phyloP scores from a whole-genome alignment of 1,140 invertebrate genomes.

The Drosophila auraria region DNA sequence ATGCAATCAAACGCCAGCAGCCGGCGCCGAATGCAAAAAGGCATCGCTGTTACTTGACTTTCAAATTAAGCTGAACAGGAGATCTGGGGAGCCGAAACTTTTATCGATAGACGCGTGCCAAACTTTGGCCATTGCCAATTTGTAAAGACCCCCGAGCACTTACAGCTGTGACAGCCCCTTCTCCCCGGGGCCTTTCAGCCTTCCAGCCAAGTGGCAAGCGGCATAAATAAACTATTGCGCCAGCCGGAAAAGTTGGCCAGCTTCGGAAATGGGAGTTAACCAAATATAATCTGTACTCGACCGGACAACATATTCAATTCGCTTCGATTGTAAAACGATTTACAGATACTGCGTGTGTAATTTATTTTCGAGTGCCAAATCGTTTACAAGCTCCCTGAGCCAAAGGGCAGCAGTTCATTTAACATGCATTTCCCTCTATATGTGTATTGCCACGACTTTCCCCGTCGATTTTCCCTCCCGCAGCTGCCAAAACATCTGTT shows the following conservation, averaged over 20 bases:
- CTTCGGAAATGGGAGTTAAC: conserved; percentile 36
- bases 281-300: conserved; percentile 56
- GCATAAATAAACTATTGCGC: conserved; percentile 45
- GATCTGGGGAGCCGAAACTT: conserved; percentile 28
- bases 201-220: background rate
- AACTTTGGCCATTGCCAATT: conserved; percentile 59
- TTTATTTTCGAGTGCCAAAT: conserved; percentile 61
- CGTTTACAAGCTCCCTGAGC: conserved; percentile 51
- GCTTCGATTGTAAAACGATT: conserved; percentile 49
- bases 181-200: conserved; percentile 2
- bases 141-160: conserved; percentile 49
- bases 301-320: conserved; percentile 52
- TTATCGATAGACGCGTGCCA: conserved; percentile 50
- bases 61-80: conserved; percentile 41
- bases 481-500: conserved; percentile 32
- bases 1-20: conserved; percentile 61
- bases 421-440: conserved; percentile 39
- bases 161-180: conserved; percentile 33
- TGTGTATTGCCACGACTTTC: conserved; percentile 4
- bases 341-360: conserved; percentile 58
- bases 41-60: conserved; percentile 44
- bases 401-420: conserved; percentile 47
- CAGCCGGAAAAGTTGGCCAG: conserved; percentile 28
- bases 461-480: conserved; percentile 8
- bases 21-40: conserved; percentile 38